A percentile compares a stretch with the other conserved stretches of the same genome.
phyloP scores from a whole-genome alignment of 2,797 vertebrate species.

The Sebastes umbrosus region DNA sequence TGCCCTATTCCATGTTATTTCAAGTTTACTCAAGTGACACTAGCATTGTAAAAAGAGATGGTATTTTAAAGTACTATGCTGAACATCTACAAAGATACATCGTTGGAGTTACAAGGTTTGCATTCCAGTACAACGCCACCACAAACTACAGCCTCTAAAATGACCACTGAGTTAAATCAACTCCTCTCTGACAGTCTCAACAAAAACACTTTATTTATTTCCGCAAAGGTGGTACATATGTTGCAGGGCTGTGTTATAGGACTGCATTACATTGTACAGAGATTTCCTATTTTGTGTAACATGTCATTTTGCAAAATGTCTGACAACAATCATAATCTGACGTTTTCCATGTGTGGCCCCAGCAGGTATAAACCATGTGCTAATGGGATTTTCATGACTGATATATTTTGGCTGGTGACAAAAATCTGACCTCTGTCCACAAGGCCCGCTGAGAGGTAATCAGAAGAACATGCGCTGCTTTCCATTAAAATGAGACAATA shows the following conservation, averaged over 20 bases:
- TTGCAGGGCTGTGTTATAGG: not conserved
- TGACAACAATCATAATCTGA: constrained; percentile 1
- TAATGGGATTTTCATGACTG: constrained; percentile 15
- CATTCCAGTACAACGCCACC: constrained; percentile 45
- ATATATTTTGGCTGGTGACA: constrained; percentile 3
- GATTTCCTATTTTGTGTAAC: not conserved
- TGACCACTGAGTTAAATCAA: constrained; percentile 40
- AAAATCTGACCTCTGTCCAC: constrained; percentile 2
- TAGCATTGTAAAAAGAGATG: not conserved
- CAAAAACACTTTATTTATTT: constrained; percentile 50
- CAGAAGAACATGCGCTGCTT: not conserved
- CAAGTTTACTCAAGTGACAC: not conserved
- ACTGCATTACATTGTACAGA: not conserved
- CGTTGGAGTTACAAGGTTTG: constrained; percentile 47
- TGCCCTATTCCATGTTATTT: not conserved
- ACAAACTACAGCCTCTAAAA: constrained; percentile 55
- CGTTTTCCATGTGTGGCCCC: not conserved
- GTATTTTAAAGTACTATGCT: constrained; percentile 8
- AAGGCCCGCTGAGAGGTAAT: not conserved
- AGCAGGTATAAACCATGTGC: not conserved
- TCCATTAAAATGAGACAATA: not conserved
- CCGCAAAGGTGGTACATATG: not conserved
- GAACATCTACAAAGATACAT: constrained; percentile 21
- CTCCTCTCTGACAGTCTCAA: constrained; percentile 48
- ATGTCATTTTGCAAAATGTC: not conserved